These are phyloP conservation scores for Lanius collurio DNA, from an alignment of 2,113 vertebrate genomes.

Conservation along the genomic window DNA sequence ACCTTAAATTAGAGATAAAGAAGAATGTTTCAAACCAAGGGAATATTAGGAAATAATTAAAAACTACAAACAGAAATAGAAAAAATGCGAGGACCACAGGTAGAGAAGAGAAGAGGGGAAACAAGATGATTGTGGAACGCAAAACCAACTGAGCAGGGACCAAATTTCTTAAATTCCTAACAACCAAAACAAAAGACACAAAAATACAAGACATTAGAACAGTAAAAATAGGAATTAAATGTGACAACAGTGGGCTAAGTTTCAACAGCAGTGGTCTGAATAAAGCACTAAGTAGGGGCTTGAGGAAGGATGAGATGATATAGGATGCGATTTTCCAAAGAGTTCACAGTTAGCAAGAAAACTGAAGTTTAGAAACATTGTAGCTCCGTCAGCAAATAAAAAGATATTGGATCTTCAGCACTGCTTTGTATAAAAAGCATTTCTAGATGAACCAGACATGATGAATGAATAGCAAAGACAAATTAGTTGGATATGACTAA, in stretches of 20 bases:
- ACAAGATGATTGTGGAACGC: not conserved
- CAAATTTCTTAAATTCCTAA: not conserved
- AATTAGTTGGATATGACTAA: not conserved
- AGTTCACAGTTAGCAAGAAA: not conserved
- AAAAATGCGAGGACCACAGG: not conserved
- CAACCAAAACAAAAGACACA: not conserved
- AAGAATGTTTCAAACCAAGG: not conserved
- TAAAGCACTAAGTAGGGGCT: not conserved
- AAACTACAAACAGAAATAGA: not conserved
- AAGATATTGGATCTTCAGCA: not conserved
- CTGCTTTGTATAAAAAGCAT: not conserved
- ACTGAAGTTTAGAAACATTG: not conserved
- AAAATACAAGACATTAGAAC: not conserved
- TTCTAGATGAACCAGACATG: not conserved
- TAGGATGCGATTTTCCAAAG: not conserved
- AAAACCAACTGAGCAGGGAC: not conserved
- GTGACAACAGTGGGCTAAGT: not conserved
- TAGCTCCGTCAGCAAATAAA: not conserved
- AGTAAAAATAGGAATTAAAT: not conserved
- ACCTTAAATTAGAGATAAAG: not conserved
- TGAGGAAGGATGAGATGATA: not conserved
- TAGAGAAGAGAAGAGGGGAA: not conserved
- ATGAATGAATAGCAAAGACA: not conserved
- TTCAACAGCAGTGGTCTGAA: not conserved
- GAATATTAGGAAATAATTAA: not conserved